A percentile compares a stretch with the other conserved stretches of the same genome.
Conservation (phyloP, 2,797 vertebrate genomes). For the Argyrosomus regius region DNA sequence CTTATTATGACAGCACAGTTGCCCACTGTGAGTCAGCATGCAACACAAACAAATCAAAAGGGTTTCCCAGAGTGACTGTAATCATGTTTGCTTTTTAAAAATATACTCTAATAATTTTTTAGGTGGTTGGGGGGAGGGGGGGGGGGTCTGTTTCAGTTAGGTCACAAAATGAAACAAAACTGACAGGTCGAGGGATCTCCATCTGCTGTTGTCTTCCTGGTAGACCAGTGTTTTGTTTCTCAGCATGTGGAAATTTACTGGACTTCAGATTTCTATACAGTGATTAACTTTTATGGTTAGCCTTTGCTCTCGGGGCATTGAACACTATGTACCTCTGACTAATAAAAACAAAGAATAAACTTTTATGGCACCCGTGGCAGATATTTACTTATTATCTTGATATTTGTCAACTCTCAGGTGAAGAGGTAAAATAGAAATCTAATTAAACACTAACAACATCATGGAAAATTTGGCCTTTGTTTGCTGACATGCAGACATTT, state of each 20-base stretch:
- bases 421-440: constrained; percentile 81
- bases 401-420: constrained; percentile 86
- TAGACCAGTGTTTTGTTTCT: constrained; percentile 78
- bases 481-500: constrained; percentile 29
- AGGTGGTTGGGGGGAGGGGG: background rate
- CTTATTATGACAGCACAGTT: constrained; percentile 39
- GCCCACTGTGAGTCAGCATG: constrained; percentile 71
- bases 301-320: constrained; percentile 86
- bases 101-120: background rate
- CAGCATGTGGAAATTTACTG: constrained; percentile 89
- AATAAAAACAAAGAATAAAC: constrained; percentile 90
- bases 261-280: constrained; percentile 89
- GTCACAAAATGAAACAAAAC: constrained; percentile 45
- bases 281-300: constrained; percentile 90
- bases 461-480: constrained; percentile 81
- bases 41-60: constrained; percentile 55
- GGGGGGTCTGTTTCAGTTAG: constrained; percentile 32
- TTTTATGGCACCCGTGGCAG: constrained; percentile 85
- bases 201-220: constrained; percentile 78
- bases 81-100: constrained; percentile 32
- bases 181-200: constrained; percentile 51
- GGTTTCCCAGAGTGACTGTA: constrained; percentile 58
- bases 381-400: constrained; percentile 87
- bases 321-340: constrained; percentile 86
- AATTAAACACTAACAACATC: constrained; percentile 82